Conservation (phyloP, 2,113 vertebrate genomes). For the Leiothrix lutea region DNA sequence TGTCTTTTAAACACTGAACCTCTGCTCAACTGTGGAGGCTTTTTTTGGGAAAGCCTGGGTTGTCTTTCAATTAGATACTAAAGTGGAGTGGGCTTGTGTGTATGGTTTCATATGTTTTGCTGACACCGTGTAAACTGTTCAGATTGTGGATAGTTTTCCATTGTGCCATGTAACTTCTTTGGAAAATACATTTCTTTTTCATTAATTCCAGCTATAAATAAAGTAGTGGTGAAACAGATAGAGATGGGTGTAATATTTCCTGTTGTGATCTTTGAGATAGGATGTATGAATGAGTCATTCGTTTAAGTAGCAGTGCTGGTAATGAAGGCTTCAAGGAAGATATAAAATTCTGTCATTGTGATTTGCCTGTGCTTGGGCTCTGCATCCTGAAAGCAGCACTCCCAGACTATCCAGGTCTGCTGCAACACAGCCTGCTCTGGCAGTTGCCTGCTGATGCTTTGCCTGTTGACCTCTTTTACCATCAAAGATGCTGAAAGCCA, state of each 20-base stretch:
- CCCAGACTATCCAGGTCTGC: not conserved
- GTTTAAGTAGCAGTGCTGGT: slow-evolving; percentile 7
- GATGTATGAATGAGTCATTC: slow-evolving; percentile 50
- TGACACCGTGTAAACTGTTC: not conserved
- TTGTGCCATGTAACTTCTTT: not conserved
- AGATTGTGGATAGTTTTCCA: not conserved
- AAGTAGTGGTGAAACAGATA: slow-evolving; percentile 1
- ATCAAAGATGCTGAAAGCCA: not conserved
- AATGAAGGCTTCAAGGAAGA: slow-evolving; percentile 31
- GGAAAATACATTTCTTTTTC: not conserved
- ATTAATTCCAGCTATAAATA: slow-evolving; percentile 40
- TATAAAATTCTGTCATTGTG: slow-evolving; percentile 21
- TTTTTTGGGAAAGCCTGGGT: not conserved
- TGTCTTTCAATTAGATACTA: not conserved
- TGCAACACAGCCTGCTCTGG: not conserved
- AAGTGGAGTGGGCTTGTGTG: fast-evolving
- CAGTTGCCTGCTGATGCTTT: not conserved
- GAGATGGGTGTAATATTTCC: slow-evolving; percentile 44
- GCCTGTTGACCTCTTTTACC: not conserved
- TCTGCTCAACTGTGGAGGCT: not conserved
- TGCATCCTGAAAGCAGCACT: not conserved
- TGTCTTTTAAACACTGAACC: not conserved
- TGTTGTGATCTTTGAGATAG: slow-evolving; percentile 53
- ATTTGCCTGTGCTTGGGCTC: not conserved
- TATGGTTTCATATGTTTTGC: not conserved